These are phyloP conservation scores for Pristiophorus japonicus DNA, from an alignment of 2,113 vertebrate genomes.

Conservation along the genomic window DNA sequence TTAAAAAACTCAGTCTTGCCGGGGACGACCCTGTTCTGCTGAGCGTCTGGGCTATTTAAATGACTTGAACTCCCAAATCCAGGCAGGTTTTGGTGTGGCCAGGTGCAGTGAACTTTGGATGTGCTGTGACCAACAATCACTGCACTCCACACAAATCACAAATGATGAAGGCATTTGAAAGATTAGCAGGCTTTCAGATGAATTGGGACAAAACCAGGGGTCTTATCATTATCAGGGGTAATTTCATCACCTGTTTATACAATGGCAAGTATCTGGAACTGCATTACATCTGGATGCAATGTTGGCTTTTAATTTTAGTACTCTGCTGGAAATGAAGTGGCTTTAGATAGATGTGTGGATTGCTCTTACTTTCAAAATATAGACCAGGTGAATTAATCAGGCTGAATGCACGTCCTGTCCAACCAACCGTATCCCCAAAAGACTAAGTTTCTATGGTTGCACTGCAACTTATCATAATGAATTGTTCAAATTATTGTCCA, in stretches of 20 bases:
- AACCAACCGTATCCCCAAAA: not conserved
- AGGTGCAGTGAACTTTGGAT: not conserved
- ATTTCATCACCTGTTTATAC: not conserved
- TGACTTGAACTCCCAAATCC: not conserved
- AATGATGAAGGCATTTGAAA: not conserved
- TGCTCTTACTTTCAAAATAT: not conserved
- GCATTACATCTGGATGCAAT: not conserved
- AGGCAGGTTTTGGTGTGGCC: not conserved
- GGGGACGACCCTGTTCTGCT: not conserved
- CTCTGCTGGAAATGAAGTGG: not conserved
- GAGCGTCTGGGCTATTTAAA: not conserved
- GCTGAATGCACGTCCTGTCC: not conserved
- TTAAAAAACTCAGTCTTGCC: too few species aligned
- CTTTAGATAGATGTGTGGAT: not conserved
- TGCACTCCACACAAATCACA: not conserved
- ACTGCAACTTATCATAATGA: not conserved
- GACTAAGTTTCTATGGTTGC: not conserved
- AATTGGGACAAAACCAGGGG: not conserved
- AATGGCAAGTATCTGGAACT: not conserved
- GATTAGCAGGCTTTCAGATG: not conserved
- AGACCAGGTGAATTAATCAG: not conserved
- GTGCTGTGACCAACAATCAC: not conserved
- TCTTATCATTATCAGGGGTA: not conserved
- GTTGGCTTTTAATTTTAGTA: not conserved
- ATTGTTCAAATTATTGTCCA: constrained; percentile 10